Evolutionary conservation across 2,797 vertebrate species (phyloP).

Genomic region (Pseudochirops cupreus): DNA sequence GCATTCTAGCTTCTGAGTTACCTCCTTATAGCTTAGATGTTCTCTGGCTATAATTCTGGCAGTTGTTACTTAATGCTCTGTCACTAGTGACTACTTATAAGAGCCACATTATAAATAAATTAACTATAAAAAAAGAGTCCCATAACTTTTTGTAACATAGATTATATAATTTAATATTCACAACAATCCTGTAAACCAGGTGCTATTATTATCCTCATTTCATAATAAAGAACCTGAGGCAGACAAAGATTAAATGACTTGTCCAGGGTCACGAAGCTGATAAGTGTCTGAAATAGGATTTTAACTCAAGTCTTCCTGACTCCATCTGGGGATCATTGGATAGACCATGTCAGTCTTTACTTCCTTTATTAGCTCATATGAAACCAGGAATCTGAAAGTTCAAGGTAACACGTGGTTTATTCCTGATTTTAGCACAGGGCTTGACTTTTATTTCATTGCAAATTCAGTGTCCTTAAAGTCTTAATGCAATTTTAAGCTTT

Average conservation of each 20-base stretch:
- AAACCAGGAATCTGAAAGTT: conserved; percentile 31
- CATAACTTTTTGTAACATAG: no score
- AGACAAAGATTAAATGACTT: no score
- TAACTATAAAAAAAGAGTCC: background rate
- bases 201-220: no score
- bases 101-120: no score
- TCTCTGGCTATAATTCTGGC: background rate
- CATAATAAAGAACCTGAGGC: no score
- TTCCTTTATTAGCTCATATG: conserved; percentile 45
- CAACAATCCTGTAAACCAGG: no score
- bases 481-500: background rate
- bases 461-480: conserved; percentile 28
- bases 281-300: no score
- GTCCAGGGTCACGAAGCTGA: no score
- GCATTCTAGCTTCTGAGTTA: background rate
- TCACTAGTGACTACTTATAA: background rate
- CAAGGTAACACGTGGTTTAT: conserved; percentile 41
- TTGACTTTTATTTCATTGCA: conserved; percentile 77
- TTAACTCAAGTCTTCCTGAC: no score
- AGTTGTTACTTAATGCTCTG: background rate
- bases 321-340: background rate
- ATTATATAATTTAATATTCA: no score
- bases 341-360: conserved; percentile 34
- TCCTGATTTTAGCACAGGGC: conserved; percentile 46
- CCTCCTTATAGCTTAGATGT: background rate